A percentile compares a stretch with the other conserved stretches of the same genome.
These are phyloP conservation scores for Gobiocypris rarus DNA, from an alignment of 2,113 vertebrate species.

Conservation along the genomic window DNA sequence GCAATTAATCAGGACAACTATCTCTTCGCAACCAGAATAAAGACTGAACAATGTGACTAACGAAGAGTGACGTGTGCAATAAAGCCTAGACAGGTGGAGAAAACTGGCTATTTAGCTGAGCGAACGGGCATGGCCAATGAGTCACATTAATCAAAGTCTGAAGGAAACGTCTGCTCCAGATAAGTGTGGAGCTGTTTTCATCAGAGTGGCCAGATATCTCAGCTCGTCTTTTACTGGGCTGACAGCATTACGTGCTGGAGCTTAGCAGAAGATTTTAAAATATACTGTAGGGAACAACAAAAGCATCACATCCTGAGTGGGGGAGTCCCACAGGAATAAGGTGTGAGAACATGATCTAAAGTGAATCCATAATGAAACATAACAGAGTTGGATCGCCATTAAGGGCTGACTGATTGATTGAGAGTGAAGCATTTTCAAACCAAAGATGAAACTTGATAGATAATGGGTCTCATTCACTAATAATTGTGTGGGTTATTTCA, in stretches of 20 bases:
- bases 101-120: slow-evolving; percentile 25
- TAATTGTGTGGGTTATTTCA: no score
- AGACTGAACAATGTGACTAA: slow-evolving; percentile 22
- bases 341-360: not conserved
- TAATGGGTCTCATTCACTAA: no score
- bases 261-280: not conserved
- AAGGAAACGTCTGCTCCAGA: slow-evolving; percentile 23
- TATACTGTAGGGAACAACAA: not conserved
- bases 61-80: slow-evolving; percentile 20
- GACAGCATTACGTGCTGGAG: not conserved
- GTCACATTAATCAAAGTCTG: slow-evolving; percentile 49
- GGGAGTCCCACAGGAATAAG: slow-evolving; percentile 14
- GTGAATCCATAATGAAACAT: not conserved
- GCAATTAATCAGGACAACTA: slow-evolving; percentile 42
- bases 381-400: not conserved
- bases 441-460: no score
- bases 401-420: no score
- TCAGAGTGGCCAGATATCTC: not conserved
- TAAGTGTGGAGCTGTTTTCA: slow-evolving; percentile 19
- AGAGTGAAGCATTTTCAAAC: no score
- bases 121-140: slow-evolving; percentile 5
- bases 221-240: not conserved
- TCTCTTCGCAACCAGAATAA: not conserved
- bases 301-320: not conserved
- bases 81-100: slow-evolving; percentile 20